Percentiles rank a stretch among this genome's conserved stretches.
Conservation (phyloP, 2,797 vertebrate genomes). For the Emys orbicularis region DNA sequence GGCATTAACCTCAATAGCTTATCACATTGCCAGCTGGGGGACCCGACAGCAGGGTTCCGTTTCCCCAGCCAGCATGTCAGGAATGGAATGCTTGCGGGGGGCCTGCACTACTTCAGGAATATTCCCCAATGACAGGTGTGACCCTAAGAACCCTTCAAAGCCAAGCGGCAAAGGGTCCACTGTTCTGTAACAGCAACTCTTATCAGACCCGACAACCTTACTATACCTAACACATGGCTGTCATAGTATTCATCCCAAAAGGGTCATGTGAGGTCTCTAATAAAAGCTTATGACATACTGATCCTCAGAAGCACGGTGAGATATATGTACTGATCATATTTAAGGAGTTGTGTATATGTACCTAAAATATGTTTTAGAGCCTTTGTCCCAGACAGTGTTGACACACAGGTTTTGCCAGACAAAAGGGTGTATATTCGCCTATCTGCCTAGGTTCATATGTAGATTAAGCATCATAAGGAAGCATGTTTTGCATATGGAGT, state of each 20-base stretch:
- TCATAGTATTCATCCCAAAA: neutral
- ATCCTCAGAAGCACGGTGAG: neutral
- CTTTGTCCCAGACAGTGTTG: neutral
- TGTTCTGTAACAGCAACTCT: neutral
- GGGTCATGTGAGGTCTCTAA: neutral
- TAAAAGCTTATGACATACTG: neutral
- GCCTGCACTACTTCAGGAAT: neutral
- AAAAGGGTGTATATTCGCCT: neutral
- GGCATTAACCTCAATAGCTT: neutral
- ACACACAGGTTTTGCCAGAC: neutral
- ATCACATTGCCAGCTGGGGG: neutral
- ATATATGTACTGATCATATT: neutral
- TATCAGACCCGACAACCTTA: neutral
- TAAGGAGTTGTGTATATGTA: neutral
- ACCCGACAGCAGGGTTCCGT: neutral
- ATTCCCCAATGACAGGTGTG: neutral
- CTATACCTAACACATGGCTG: neutral
- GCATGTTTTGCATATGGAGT: too few relatives aligned
- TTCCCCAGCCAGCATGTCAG: neutral
- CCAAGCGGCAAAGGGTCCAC: neutral
- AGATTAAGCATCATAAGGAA: neutral
- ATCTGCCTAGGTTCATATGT: neutral
- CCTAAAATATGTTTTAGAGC: neutral
- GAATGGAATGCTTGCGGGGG: neutral
- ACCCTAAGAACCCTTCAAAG: neutral